Conservation (phyloP, 2,113 vertebrate genomes). For the Protobothrops flavoviridis region DNA sequence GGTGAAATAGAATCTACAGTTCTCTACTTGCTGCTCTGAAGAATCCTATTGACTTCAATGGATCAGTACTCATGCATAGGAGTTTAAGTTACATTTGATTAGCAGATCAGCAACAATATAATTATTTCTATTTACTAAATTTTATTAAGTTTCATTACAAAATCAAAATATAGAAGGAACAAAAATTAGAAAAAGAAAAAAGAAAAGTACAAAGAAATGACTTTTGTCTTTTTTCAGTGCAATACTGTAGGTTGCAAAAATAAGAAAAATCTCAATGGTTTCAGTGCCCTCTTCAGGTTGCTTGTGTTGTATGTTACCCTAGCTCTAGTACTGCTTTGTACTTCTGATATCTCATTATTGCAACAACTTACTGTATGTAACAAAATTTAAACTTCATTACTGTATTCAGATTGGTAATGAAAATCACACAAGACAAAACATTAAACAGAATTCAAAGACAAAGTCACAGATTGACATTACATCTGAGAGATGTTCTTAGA, state of each 20-base stretch:
- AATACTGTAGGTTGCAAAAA: background rate
- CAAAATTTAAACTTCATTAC: background rate
- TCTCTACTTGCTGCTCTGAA: background rate
- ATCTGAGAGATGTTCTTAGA: background rate
- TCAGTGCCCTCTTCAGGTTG: background rate
- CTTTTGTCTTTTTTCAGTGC: background rate
- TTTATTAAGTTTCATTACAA: no score
- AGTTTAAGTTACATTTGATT: background rate
- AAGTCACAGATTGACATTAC: fast-evolving
- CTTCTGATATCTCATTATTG: background rate
- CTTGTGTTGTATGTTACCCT: background rate
- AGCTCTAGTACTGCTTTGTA: background rate
- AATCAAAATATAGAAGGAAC: background rate
- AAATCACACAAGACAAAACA: background rate
- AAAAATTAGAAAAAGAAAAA: background rate
- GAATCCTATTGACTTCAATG: background rate
- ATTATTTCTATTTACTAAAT: background rate
- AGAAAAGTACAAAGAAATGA: background rate
- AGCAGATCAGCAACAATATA: background rate
- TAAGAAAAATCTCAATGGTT: background rate
- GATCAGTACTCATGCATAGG: background rate
- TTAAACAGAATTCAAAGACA: background rate
- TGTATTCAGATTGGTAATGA: constrained; percentile 12
- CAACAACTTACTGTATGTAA: background rate
- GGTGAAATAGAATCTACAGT: background rate